These are phyloP conservation scores for Agapostemon virescens DNA, from an alignment of 2,888 invertebrate species.

Conservation along the genomic window DNA sequence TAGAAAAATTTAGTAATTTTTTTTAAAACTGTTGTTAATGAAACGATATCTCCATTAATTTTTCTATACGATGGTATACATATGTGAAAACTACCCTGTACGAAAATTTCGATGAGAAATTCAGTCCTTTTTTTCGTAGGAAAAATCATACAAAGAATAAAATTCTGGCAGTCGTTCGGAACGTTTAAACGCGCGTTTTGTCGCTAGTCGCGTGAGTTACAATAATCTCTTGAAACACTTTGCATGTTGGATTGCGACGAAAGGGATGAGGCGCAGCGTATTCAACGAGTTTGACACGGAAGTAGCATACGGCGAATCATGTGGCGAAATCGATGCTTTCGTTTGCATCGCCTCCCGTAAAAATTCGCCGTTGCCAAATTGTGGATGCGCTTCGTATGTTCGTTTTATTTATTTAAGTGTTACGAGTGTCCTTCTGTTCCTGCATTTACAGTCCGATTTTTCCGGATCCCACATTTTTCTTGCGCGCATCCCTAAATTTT, in stretches of 20 bases:
- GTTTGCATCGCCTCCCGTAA: neutral
- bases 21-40: too few relatives aligned
- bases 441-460: too few relatives aligned
- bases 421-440: neutral
- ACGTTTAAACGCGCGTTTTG: neutral
- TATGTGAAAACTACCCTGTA: too few relatives aligned
- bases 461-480: too few relatives aligned
- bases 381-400: neutral
- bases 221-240: slow-evolving; percentile 13
- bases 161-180: neutral
- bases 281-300: neutral
- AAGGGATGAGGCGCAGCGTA: neutral
- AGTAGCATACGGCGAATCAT: neutral
- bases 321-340: neutral
- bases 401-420: neutral
- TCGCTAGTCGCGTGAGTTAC: neutral
- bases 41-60: too few relatives aligned
- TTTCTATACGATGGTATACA: too few relatives aligned
- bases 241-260: neutral
- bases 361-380: neutral
- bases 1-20: too few relatives aligned
- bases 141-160: neutral
- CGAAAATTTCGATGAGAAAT: too few relatives aligned
- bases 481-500: too few relatives aligned
- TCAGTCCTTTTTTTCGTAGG: neutral